Evolutionary conservation across 1,140 invertebrate species (phyloP).

Genomic region (Andrena cerasifolii): DNA sequence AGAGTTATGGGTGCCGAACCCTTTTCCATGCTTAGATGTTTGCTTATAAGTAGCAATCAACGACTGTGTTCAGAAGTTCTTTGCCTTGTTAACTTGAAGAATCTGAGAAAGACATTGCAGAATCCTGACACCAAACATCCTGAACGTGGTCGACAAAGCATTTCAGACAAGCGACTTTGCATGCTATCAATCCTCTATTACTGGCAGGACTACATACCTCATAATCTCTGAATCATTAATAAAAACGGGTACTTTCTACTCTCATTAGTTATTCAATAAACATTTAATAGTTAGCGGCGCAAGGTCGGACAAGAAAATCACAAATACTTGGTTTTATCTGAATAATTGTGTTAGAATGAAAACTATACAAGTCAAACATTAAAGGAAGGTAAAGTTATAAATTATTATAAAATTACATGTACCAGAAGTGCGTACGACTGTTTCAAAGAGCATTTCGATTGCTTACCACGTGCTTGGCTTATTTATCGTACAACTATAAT

Average conservation of each 20-base stretch:
- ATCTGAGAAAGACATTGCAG: conserved; percentile 4
- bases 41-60: not conserved
- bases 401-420: not conserved
- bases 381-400: not conserved
- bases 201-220: conserved; percentile 31
- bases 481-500: not conserved
- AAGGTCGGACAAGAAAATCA: not conserved
- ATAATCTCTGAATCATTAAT: not conserved
- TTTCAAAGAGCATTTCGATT: not conserved
- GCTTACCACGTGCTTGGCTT: not conserved
- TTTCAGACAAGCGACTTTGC: conserved; percentile 29
- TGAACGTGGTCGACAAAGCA: conserved; percentile 9
- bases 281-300: not conserved
- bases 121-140: not conserved
- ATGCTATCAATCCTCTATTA: conserved; percentile 19
- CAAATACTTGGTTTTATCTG: not conserved
- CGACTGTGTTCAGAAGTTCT: conserved; percentile 28
- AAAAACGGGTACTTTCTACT: not conserved
- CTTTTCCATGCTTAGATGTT: not conserved
- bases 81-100: not conserved
- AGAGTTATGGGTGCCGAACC: not conserved
- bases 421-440: not conserved
- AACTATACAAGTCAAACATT: not conserved
- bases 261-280: not conserved
- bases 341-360: not conserved